Evolutionary conservation across 2,888 invertebrate species (phyloP).

Genomic region (Bugulina stolonifera): DNA sequence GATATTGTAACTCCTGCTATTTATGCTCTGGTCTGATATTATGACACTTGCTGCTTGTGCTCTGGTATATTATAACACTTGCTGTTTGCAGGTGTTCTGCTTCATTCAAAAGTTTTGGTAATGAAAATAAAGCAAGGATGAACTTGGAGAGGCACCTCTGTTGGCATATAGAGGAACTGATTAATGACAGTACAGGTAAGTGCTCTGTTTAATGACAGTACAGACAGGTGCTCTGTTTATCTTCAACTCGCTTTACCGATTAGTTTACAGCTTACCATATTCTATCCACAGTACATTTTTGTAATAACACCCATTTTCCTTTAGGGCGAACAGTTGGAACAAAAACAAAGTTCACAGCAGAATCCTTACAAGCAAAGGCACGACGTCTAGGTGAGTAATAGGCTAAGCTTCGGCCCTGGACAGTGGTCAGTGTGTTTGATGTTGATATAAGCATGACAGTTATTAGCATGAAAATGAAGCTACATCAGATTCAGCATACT

Average conservation of each 20-base stretch:
- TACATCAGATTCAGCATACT: no score
- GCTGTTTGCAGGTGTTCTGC: constrained; percentile 54
- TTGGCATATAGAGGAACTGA: neutral
- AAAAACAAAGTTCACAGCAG: constrained; percentile 38
- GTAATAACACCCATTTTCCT: no score
- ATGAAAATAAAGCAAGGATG: constrained; percentile 57
- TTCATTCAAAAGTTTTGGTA: constrained; percentile 58
- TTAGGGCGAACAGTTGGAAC: neutral
- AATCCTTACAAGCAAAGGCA: constrained; percentile 45
- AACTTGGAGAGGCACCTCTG: constrained; percentile 57
- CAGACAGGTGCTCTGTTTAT: neutral
- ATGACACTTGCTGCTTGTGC: no score
- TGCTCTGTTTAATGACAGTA: neutral
- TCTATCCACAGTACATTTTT: no score
- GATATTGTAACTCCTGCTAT: no score
- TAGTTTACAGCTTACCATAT: no score
- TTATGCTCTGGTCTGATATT: no score
- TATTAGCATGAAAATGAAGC: no score
- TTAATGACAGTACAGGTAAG: neutral
- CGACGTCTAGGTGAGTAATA: constrained; percentile 40
- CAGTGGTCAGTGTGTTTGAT: neutral
- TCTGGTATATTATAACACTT: no score
- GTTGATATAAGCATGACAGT: no score
- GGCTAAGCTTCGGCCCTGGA: no score
- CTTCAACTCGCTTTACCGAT: no score